Conservation (phyloP, 2,888 invertebrate species). For the Pammene aurita region DNA sequence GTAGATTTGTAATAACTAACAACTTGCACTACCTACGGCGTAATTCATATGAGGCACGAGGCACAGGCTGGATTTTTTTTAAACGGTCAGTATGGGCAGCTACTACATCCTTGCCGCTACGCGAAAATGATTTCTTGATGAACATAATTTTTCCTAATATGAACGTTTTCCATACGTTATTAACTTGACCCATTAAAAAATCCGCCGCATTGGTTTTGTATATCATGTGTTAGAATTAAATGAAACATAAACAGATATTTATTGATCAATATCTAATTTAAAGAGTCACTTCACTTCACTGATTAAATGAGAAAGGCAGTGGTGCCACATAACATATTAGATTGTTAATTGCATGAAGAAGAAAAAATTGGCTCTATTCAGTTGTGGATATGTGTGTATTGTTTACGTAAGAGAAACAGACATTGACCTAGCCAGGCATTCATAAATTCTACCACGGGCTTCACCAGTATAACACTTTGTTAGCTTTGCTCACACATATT, state of each 20-base stretch:
- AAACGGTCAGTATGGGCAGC: no score
- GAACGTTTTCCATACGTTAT: no score
- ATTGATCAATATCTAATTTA: not conserved
- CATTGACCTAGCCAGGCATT: slow-evolving; percentile 46
- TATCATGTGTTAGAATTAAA: no score
- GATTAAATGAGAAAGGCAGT: slow-evolving; percentile 7
- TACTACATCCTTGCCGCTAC: no score
- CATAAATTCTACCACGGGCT: not conserved
- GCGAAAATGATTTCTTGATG: no score
- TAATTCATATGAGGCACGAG: no score
- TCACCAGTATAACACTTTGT: not conserved
- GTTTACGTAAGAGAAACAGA: slow-evolving; percentile 44
- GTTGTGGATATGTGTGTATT: slow-evolving; percentile 44
- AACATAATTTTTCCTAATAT: no score
- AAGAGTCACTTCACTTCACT: not conserved
- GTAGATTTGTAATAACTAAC: not conserved
- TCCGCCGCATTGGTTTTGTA: no score
- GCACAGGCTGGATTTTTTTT: no score
- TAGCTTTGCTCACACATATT: not conserved
- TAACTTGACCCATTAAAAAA: no score
- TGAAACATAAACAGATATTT: no score
- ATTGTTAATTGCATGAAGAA: slow-evolving; percentile 12
- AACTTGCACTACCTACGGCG: no score
- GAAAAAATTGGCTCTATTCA: slow-evolving; percentile 23
- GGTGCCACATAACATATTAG: not conserved